Base-by-base conservation (phyloP, 2,888 invertebrate species). In the Troides helena region DNA sequence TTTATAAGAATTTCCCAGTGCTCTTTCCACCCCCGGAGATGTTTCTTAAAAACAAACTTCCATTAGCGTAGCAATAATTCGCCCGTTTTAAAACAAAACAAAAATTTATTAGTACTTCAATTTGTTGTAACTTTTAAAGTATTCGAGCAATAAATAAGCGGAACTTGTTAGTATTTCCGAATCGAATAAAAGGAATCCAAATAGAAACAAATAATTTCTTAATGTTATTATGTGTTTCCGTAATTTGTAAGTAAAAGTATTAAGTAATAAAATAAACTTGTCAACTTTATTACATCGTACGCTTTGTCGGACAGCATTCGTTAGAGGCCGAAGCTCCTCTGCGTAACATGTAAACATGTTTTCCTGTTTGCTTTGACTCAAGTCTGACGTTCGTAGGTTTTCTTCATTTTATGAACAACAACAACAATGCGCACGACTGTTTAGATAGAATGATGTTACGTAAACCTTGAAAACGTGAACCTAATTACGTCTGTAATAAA, bases 401-500 rank as follows among this genome's bases (percentile, higher is more conserved):
- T 46, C 50, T 62, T 30, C 12, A 75, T 75, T 76, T 74, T 72
- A 79, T 76, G 78, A 77, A 74, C 74, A 77, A 39, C 75, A 76
- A 77, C 80, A 75, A 81, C 81, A 85, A 84, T 84, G 81, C 81
- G 82, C 85, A 85, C 85, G 85, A 82, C 50, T 85, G 85, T 87
- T 86, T 67, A 64, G 67, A 70, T 67, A 70, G 67, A 81, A 82
- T 82, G 79, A 79, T 76, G 79, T 85, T 85, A 80, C 81, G 81
- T 80, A 85, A 88, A 83, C 83, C 83, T 84, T 81, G 78, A 81
- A 85, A 82, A 80, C 84, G 83, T 78, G 81, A 85, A 88, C 84
- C 86, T 88, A 89, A 88, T 89, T 89, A 89, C 83, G 84, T 80
- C 83, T 74, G 84, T 82, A 87, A 86, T 89, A 89, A 89, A 89